Percentiles rank a stretch among this genome's conserved stretches.
Conservation (phyloP, 1,140 invertebrate genomes). For the Metopolophium dirhodum region DNA sequence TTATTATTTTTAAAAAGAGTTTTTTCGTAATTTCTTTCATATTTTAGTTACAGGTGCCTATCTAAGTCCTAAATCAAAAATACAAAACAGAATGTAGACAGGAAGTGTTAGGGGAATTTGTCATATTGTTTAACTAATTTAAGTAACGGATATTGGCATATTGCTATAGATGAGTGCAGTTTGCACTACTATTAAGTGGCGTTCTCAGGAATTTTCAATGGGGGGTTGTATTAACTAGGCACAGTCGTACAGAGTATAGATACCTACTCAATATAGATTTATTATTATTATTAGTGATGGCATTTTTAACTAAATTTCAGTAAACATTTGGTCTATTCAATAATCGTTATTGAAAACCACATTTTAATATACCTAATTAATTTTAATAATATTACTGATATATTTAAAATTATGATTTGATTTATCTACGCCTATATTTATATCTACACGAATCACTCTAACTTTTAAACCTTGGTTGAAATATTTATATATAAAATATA, state of each 20-base stretch:
- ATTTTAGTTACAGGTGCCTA: neutral
- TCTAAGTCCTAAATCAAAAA: neutral
- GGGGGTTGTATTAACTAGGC: too few relatives aligned
- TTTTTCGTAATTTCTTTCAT: neutral
- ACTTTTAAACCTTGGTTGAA: neutral
- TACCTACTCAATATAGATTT: too few relatives aligned
- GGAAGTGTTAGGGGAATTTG: neutral
- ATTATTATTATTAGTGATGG: too few relatives aligned
- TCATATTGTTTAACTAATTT: neutral
- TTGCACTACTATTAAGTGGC: neutral
- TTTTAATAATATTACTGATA: too few relatives aligned
- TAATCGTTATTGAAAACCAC: neutral
- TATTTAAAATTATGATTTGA: slow-evolving; percentile 2
- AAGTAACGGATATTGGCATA: neutral
- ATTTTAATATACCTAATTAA: neutral
- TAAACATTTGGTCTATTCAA: neutral
- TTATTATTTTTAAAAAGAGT: neutral
- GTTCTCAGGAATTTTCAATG: too few relatives aligned
- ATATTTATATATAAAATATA: slow-evolving; percentile 23
- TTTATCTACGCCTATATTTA: neutral
- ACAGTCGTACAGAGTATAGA: too few relatives aligned
- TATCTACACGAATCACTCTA: neutral
- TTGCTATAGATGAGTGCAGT: neutral
- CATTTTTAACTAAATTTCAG: neutral
- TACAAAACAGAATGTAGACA: neutral